Evolutionary conservation across 2,888 invertebrate species (phyloP).

Genomic region (Drosophila testacea): DNA sequence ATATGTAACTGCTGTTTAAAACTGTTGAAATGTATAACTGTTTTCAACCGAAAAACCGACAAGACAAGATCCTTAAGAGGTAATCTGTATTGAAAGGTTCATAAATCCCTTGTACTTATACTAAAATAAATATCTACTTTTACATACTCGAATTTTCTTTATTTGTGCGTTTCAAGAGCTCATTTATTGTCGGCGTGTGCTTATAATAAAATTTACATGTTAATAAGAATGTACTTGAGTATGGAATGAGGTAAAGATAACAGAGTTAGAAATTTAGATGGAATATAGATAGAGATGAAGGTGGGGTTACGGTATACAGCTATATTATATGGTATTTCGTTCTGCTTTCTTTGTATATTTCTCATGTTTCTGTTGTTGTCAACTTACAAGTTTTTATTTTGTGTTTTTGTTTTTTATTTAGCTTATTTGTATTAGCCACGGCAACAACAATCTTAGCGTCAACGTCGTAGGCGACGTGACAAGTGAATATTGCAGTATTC

Average conservation of each 20-base stretch:
- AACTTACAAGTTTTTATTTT: slow-evolving; percentile 62
- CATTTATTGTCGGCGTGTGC: slow-evolving; percentile 33
- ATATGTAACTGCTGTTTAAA: too few relatives aligned
- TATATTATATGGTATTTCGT: slow-evolving; percentile 5
- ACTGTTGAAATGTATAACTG: background rate
- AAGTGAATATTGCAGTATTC: slow-evolving; percentile 34
- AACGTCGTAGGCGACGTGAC: slow-evolving; percentile 34
- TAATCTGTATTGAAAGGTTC: background rate
- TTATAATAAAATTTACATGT: slow-evolving; percentile 40
- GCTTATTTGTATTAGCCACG: slow-evolving; percentile 32
- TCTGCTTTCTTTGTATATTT: slow-evolving; percentile 12
- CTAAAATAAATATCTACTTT: background rate
- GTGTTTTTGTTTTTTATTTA: slow-evolving; percentile 18
- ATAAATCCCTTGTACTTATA: background rate
- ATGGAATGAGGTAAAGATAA: background rate
- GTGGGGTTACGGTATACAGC: background rate
- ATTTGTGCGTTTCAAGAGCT: slow-evolving; percentile 29
- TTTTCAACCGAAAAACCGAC: background rate
- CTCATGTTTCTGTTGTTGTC: slow-evolving; percentile 32
- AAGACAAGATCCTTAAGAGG: background rate
- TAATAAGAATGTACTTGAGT: background rate
- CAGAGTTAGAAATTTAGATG: background rate
- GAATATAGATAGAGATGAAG: background rate
- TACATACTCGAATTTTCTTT: slow-evolving; percentile 4
- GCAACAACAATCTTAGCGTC: slow-evolving; percentile 22